A percentile compares a stretch with the other conserved stretches of the same genome.
phyloP scores from a whole-genome alignment of 2,113 vertebrate genomes.

The Myocastor coypus region DNA sequence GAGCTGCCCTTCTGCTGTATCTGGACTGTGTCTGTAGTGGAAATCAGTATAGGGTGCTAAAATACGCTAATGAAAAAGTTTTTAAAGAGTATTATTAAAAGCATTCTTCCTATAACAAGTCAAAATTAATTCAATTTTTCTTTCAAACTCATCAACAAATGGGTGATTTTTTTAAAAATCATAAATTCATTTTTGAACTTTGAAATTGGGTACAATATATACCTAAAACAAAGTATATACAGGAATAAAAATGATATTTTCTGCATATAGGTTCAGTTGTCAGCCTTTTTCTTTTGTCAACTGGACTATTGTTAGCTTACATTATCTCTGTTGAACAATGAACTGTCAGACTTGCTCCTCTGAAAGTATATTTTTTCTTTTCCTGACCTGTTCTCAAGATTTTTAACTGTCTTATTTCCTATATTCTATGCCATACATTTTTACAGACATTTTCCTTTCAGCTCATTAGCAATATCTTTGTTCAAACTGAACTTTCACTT shows the following conservation, averaged over 20 bases:
- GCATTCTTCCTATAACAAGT: not conserved
- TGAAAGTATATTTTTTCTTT: not conserved
- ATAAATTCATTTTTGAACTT: constrained; percentile 47
- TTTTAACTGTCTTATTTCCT: not conserved
- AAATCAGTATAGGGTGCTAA: constrained; percentile 99
- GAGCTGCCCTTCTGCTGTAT: constrained; percentile 96
- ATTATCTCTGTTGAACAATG: not conserved
- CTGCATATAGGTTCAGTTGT: not conserved
- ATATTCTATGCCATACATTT: not conserved
- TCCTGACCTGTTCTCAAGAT: not conserved
- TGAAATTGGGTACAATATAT: not conserved
- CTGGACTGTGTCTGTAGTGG: constrained; percentile 99
- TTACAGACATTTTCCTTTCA: not conserved
- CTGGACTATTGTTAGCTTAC: not conserved
- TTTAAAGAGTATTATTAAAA: constrained; percentile 60
- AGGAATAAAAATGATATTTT: not conserved
- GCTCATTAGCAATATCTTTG: not conserved
- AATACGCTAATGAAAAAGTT: constrained; percentile 91
- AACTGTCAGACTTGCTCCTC: not conserved
- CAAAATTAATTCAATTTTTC: constrained; percentile 56
- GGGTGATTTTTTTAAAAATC: not conserved
- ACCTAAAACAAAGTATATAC: not conserved
- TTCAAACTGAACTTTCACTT: constrained; percentile 22
- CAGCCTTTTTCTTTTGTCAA: not conserved
- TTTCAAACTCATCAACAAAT: constrained; percentile 52